Evolutionary conservation across 2,113 vertebrate genomes (phyloP), one percentile per base, ranked within the genome.

Genomic region (Psammodynastes pulverulentus): DNA sequence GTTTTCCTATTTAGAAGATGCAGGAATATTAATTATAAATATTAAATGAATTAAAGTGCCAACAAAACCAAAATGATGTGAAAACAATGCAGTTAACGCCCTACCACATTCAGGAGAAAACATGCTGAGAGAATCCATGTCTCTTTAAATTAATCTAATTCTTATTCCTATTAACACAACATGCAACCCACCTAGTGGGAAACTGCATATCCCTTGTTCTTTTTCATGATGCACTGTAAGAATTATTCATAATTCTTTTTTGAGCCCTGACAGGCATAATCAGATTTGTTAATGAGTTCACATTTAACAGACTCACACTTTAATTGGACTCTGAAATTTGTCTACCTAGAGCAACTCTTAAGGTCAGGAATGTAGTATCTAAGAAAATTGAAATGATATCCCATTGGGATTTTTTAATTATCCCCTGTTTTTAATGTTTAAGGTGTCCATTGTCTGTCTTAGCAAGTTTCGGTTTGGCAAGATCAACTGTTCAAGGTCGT

Each of bases 221-320:
- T n/a, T 39, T 51, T 84, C 23, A 12, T 90, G 10, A 34, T 53
- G 46, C 45, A 10, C 46, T 52, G n/a, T 39, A 88, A 87, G 56
- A 88, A 52, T 45, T 26, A 49, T 48, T 52, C 54, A 86, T 91
- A 49, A 72, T 52, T 43, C 46, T 45, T 79, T 54, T 53, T 88
- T 88, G 86, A 53, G 39, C 62, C 86, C 91, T 92, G 39, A 88
- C 86, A 88, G 45, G 34, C 24, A 92, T 88, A 88, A 92, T 92
- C 24, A 45, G 26, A 53, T 88, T 92, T 79, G 49, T 84, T 92
- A 92, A 88, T 84, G 87, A 89, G 86, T 92, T 84, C 87, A 84
- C 58, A 88, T 92, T 92, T 92, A 79, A 88, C 24, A 92, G 91
- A 85, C 46, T 39, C 7, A 13, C 72, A 26, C 23, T 79, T 92